These are phyloP conservation scores for Ctenopoma kingsleyae DNA, from an alignment of 2,797 vertebrate genomes.

Conservation along the genomic window DNA sequence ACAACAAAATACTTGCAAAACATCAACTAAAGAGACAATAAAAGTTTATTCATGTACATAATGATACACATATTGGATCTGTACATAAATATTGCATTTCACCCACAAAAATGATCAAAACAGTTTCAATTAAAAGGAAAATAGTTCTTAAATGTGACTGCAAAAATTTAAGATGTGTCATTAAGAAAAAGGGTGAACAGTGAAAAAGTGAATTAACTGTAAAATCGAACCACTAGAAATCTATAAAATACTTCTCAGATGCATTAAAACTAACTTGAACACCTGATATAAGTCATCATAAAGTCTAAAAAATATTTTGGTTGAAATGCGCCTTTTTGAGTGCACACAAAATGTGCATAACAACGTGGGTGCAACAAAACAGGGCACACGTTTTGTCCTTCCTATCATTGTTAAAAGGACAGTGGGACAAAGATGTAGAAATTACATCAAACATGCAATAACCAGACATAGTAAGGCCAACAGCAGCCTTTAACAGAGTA, in stretches of 20 bases:
- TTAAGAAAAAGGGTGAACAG: constrained; percentile 52
- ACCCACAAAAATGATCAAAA: constrained; percentile 74
- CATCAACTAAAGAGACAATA: constrained; percentile 42
- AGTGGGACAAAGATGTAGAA: constrained; percentile 29
- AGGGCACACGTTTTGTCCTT: constrained; percentile 20
- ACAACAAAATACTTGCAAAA: not conserved
- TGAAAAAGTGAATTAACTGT: constrained; percentile 36
- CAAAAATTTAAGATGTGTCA: constrained; percentile 45
- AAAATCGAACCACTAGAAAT: constrained; percentile 73
- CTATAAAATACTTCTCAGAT: constrained; percentile 62
- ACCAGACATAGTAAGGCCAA: constrained; percentile 44
- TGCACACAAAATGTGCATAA: constrained; percentile 59
- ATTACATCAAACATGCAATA: constrained; percentile 54
- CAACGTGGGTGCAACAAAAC: constrained; percentile 41
- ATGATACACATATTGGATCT: constrained; percentile 83
- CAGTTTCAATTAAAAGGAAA: constrained; percentile 53
- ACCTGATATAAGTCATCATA: constrained; percentile 49
- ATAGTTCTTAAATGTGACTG: constrained; percentile 42
- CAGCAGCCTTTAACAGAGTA: constrained; percentile 48
- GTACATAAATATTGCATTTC: constrained; percentile 84
- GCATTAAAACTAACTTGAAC: constrained; percentile 54
- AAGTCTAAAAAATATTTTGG: constrained; percentile 70
- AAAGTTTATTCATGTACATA: constrained; percentile 82
- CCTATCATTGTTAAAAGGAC: not conserved
- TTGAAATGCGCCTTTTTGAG: constrained; percentile 64